Evolutionary conservation across 1,140 invertebrate species (phyloP).

Genomic region (Dryas iulia): DNA sequence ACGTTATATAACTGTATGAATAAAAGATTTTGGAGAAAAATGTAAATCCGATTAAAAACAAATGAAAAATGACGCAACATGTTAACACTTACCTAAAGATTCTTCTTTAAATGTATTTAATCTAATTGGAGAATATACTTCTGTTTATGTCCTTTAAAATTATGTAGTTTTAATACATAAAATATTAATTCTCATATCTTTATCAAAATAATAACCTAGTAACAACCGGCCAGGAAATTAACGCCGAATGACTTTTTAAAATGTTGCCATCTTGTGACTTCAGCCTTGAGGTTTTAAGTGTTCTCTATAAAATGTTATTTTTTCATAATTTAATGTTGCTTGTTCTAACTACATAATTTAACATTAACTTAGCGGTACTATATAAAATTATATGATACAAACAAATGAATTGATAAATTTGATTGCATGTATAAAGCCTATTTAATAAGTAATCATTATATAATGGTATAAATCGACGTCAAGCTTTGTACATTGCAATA

Average conservation of each 20-base stretch:
- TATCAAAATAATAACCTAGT: slow-evolving; percentile 27
- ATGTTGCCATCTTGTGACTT: slow-evolving; percentile 1
- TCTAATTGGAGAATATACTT: not conserved
- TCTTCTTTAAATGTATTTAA: not conserved
- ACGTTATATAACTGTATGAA: not conserved
- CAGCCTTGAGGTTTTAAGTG: not conserved
- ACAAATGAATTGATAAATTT: too few relatives aligned
- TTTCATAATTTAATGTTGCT: not conserved
- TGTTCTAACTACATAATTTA: not conserved
- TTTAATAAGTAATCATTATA: too few relatives aligned
- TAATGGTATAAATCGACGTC: too few relatives aligned
- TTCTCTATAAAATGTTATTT: not conserved
- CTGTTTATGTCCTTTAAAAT: not conserved
- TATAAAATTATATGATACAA: too few relatives aligned
- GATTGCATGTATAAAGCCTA: too few relatives aligned
- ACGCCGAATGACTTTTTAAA: not conserved
- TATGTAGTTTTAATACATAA: slow-evolving; percentile 2
- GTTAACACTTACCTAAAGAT: slow-evolving; percentile 13
- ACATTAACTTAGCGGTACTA: too few relatives aligned
- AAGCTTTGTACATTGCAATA: too few relatives aligned
- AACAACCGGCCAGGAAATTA: slow-evolving; percentile 2
- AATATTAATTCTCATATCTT: slow-evolving; percentile 23
- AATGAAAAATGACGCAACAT: slow-evolving; percentile 56
- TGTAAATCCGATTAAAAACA: slow-evolving; percentile 30
- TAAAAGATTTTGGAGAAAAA: not conserved